These are phyloP conservation scores for Prunella strophiata DNA, from an alignment of 2,797 vertebrate genomes.

Conservation along the genomic window DNA sequence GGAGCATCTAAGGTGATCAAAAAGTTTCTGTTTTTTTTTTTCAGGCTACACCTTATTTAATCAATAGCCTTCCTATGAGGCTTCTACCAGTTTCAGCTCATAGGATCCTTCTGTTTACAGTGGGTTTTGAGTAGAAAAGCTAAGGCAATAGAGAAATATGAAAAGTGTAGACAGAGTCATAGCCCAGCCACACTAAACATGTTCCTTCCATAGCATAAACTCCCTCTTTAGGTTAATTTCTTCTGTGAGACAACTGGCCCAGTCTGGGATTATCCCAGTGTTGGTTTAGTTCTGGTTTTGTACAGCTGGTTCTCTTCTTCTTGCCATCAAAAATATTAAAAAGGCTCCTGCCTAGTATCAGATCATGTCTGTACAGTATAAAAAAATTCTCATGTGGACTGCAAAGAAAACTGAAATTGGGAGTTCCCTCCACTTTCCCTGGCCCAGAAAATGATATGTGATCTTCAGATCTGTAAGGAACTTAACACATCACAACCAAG, in stretches of 20 bases:
- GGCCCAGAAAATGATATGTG: fast-evolving
- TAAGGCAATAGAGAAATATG: not conserved
- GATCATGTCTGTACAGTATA: not conserved
- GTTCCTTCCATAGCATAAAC: not conserved
- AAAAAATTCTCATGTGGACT: not conserved
- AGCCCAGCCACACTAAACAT: not conserved
- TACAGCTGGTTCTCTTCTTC: not conserved
- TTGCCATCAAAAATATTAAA: not conserved
- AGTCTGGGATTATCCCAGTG: not conserved
- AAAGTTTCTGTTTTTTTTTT: not conserved
- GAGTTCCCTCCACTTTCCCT: not conserved
- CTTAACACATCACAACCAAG: not conserved
- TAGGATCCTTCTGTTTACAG: not conserved
- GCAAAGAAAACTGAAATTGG: not conserved
- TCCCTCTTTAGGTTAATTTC: not conserved
- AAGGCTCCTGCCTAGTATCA: not conserved
- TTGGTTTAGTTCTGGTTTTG: not conserved
- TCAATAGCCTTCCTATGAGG: not conserved
- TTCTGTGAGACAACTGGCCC: not conserved
- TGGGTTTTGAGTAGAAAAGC: not conserved
- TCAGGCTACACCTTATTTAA: not conserved
- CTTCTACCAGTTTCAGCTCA: not conserved
- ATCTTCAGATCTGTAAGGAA: not conserved
- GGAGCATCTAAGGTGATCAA: not conserved
- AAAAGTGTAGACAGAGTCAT: not conserved